Conservation (phyloP, 2,888 invertebrate genomes). For the Conchocele bisecta region DNA sequence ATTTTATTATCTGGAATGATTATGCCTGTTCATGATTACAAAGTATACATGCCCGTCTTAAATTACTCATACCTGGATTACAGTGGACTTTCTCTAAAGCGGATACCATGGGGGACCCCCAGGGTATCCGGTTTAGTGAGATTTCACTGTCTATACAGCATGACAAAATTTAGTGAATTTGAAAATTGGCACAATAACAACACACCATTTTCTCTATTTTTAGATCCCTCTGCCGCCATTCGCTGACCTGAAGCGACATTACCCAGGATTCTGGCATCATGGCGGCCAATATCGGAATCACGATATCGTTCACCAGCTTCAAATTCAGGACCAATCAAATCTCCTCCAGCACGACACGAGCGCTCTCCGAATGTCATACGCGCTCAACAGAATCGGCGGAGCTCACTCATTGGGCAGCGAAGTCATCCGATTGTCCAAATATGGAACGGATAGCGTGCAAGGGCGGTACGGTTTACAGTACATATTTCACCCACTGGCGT, state of each 20-base stretch:
- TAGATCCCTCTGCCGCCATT: slow-evolving; percentile 78
- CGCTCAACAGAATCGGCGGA: slow-evolving; percentile 77
- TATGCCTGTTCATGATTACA: too few species aligned
- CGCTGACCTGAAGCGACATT: slow-evolving; percentile 67
- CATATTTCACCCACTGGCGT: slow-evolving; percentile 79
- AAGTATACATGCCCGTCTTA: too few species aligned
- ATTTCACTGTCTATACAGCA: too few species aligned
- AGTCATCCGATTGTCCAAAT: slow-evolving; percentile 74
- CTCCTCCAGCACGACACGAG: slow-evolving; percentile 78
- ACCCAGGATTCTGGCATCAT: slow-evolving; percentile 78
- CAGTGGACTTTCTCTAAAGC: background rate
- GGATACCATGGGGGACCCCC: too few species aligned
- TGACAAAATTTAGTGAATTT: too few species aligned
- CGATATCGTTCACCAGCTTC: slow-evolving; percentile 70
- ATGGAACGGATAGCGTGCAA: slow-evolving; percentile 74
- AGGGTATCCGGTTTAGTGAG: too few species aligned
- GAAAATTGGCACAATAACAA: too few species aligned
- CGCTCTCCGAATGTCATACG: slow-evolving; percentile 76
- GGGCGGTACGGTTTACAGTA: slow-evolving; percentile 75
- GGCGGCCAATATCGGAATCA: slow-evolving; percentile 73
- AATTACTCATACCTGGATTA: too few species aligned
- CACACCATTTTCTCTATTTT: too few species aligned
- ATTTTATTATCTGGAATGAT: too few species aligned
- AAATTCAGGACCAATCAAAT: slow-evolving; percentile 53
- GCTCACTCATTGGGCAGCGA: slow-evolving; percentile 75